Evolutionary conservation across 2,113 vertebrate genomes (phyloP).

Genomic region (Vireo altiloquus): DNA sequence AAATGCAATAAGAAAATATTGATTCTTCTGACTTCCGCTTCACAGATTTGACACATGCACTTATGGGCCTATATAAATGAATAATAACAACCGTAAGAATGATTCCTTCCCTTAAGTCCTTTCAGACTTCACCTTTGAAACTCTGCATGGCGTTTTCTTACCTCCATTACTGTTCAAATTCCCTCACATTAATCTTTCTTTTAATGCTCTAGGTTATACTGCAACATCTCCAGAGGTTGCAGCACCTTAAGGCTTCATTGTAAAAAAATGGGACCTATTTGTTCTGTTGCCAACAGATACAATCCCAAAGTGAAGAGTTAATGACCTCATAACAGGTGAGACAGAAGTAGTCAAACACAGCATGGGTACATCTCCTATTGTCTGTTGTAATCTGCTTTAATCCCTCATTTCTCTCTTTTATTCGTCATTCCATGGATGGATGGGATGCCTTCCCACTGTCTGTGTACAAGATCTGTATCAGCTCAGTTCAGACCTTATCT

Average conservation of each 20-base stretch:
- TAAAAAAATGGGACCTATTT: neutral
- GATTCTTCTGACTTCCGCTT: neutral
- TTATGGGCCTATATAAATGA: constrained; percentile 48
- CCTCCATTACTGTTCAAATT: neutral
- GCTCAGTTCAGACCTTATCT: neutral
- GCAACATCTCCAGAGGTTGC: neutral
- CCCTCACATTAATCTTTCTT: neutral
- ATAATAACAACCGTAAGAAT: constrained; percentile 28
- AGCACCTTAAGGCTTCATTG: neutral
- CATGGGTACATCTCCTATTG: neutral
- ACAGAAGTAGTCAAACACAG: neutral
- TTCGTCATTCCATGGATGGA: neutral
- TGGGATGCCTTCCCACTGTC: neutral
- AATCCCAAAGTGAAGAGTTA: neutral
- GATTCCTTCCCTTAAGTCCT: constrained; percentile 3
- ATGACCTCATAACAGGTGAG: neutral
- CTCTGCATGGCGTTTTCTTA: neutral
- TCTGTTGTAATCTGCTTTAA: neutral
- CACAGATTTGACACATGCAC: constrained; percentile 13
- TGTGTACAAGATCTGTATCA: neutral
- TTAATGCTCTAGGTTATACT: neutral
- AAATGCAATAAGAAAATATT: constrained; percentile 54
- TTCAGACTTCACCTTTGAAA: constrained; percentile 11
- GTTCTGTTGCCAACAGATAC: neutral
- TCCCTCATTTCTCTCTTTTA: neutral